Percentiles rank a stretch among this genome's conserved stretches.
Evolutionary conservation across 2,888 invertebrate genomes (phyloP).

Genomic region (Chrysodeixis includens): DNA sequence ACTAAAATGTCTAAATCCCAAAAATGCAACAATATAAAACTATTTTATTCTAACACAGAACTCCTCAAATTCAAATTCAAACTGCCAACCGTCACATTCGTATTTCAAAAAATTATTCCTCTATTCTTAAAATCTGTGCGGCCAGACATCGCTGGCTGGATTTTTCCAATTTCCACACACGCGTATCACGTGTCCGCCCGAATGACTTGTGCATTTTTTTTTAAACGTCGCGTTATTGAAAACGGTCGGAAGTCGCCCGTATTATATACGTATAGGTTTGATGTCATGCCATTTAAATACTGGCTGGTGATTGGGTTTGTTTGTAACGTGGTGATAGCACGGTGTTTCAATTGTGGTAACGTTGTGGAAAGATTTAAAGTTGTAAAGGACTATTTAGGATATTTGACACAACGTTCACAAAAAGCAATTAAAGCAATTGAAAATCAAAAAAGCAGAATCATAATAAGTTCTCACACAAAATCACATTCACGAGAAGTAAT

Average conservation of each 20-base stretch:
- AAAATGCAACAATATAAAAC: background rate
- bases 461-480: background rate
- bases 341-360: background rate
- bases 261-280: constrained; percentile 48
- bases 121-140: constrained; percentile 49
- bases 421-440: background rate
- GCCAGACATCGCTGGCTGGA: constrained; percentile 59
- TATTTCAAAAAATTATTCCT: constrained; percentile 17
- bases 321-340: background rate
- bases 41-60: constrained; percentile 4
- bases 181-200: constrained; percentile 76
- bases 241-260: constrained; percentile 59
- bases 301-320: constrained; percentile 2
- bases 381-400: too few species aligned
- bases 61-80: constrained; percentile 8
- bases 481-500: background rate
- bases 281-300: constrained; percentile 19
- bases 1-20: background rate
- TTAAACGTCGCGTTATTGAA: constrained; percentile 60
- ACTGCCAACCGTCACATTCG: constrained; percentile 18
- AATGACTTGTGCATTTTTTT: constrained; percentile 69
- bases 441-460: background rate
- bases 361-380: background rate
- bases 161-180: constrained; percentile 83
- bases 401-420: background rate